phyloP scores from a whole-genome alignment of 2,888 invertebrate species.

The Molanna angustata region DNA sequence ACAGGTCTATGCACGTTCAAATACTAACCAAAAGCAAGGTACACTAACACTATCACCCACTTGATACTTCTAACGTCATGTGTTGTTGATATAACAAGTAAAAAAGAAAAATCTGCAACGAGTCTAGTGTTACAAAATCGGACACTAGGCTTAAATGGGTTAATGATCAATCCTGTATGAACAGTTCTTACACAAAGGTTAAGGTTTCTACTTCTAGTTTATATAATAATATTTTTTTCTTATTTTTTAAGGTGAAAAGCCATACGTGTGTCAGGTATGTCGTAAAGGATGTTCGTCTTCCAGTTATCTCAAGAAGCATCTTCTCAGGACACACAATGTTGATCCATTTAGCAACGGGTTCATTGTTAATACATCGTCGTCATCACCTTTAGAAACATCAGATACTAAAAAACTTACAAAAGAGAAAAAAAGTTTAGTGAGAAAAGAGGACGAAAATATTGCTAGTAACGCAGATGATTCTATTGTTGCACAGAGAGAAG shows the following conservation, averaged over 20 bases:
- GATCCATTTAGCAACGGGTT: not conserved
- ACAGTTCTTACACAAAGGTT: too few species aligned
- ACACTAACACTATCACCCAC: too few species aligned
- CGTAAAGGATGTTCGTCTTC: conserved; percentile 42
- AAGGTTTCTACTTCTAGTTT: not conserved
- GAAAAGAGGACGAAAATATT: not conserved
- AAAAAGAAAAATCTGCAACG: too few species aligned
- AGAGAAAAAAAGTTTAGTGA: not conserved
- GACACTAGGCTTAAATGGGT: too few species aligned
- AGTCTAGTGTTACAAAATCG: too few species aligned
- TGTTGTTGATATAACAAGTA: too few species aligned
- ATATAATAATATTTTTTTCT: not conserved
- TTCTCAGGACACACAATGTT: conserved; percentile 24
- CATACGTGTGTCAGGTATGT: conserved; percentile 52
- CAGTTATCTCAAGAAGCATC: conserved; percentile 44
- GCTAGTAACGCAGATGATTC: conserved; percentile 31
- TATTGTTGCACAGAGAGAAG: conserved; percentile 30
- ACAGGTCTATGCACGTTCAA: too few species aligned
- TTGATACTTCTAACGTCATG: too few species aligned
- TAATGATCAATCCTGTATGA: too few species aligned
- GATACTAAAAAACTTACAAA: not conserved
- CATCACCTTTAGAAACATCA: too few species aligned
- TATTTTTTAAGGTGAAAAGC: conserved; percentile 45
- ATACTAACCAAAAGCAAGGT: too few species aligned
- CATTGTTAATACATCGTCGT: too few species aligned